phyloP scores from a whole-genome alignment of 2,113 vertebrate species.

The Phaetusa simplex region DNA sequence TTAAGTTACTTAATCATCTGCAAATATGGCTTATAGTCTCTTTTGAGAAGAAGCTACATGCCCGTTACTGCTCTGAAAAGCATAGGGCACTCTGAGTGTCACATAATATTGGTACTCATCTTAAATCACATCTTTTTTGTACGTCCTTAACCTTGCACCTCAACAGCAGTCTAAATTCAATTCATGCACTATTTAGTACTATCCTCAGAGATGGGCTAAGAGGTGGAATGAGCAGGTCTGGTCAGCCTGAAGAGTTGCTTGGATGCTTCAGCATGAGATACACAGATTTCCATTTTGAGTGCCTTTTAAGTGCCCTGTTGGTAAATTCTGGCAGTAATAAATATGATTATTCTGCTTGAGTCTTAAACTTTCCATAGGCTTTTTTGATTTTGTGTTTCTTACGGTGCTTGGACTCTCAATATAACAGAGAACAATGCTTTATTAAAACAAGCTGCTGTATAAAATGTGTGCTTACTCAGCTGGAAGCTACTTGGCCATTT shows the following conservation, averaged over 20 bases:
- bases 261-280: background rate
- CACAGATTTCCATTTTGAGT: background rate
- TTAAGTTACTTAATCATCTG: background rate
- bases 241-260: background rate
- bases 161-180: background rate
- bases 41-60: background rate
- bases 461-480: conserved; percentile 47
- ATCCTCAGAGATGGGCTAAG: background rate
- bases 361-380: background rate
- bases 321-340: background rate
- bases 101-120: background rate
- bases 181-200: background rate
- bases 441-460: conserved; percentile 22
- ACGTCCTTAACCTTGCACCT: background rate
- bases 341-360: background rate
- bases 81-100: background rate
- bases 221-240: background rate
- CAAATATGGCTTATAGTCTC: background rate
- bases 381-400: background rate
- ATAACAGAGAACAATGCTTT: conserved; percentile 10
- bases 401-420: background rate
- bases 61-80: background rate
- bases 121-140: background rate
- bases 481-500: conserved; percentile 37
- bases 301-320: background rate